Percentiles rank a stretch among this genome's conserved stretches.
phyloP scores from a whole-genome alignment of 2,797 vertebrate genomes.

The Emys orbicularis region DNA sequence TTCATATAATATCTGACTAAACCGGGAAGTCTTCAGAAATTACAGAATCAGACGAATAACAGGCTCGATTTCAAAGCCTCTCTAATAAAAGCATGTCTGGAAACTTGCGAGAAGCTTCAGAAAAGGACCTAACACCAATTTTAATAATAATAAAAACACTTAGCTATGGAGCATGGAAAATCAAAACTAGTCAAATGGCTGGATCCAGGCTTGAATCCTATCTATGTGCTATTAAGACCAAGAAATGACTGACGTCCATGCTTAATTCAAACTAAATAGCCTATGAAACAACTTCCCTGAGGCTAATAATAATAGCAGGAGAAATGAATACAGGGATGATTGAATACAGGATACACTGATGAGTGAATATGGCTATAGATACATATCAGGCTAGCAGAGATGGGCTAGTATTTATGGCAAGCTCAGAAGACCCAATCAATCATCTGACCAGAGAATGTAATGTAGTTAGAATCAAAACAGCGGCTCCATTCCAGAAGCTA shows the following conservation, averaged over 20 bases:
- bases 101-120: neutral
- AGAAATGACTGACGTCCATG: constrained; percentile 58
- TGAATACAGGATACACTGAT: constrained; percentile 76
- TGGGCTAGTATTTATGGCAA: constrained; percentile 13
- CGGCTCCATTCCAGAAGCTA: constrained; percentile 27
- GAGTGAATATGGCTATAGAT: constrained; percentile 57
- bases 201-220: constrained; percentile 27
- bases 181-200: neutral
- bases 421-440: constrained; percentile 72
- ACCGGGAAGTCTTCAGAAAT: neutral
- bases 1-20: neutral
- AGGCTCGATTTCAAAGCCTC: neutral
- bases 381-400: constrained; percentile 40
- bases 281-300: constrained; percentile 81
- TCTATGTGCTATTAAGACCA: constrained; percentile 49
- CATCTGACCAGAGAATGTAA: constrained; percentile 59
- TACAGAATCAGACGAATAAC: neutral
- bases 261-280: constrained; percentile 82
- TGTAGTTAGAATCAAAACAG: constrained; percentile 49
- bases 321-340: constrained; percentile 81
- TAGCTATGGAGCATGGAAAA: neutral
- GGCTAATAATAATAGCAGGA: constrained; percentile 76
- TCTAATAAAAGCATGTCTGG: neutral
- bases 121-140: neutral
- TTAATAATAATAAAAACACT: neutral